These are phyloP conservation scores for Crotalus helleri DNA, from an alignment of 2,113 vertebrate species.

Conservation along the genomic window DNA sequence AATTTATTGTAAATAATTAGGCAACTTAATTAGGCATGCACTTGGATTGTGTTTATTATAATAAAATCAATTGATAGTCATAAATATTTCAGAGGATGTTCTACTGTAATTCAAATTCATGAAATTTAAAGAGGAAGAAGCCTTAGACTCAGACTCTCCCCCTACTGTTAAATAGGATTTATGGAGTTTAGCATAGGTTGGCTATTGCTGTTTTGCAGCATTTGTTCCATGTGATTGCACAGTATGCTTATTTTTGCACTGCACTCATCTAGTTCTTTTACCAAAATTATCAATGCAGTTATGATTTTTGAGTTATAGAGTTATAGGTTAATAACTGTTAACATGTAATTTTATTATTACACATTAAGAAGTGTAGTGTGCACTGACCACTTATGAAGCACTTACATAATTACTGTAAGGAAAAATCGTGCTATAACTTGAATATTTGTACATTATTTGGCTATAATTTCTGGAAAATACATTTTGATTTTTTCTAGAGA, in stretches of 20 bases:
- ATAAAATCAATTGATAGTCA: constrained; percentile 59
- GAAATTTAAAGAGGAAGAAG: background rate
- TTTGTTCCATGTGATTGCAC: background rate
- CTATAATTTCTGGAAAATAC: background rate
- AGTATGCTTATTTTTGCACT: background rate
- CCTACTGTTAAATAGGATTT: constrained; percentile 27
- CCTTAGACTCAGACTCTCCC: constrained; percentile 22
- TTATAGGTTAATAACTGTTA: background rate
- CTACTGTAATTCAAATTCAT: constrained; percentile 39
- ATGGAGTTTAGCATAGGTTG: constrained; percentile 18
- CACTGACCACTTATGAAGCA: background rate
- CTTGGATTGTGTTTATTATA: constrained; percentile 47
- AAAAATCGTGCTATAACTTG: background rate
- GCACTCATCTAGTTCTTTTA: background rate
- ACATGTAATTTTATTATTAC: background rate
- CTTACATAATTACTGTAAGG: background rate
- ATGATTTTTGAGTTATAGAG: background rate
- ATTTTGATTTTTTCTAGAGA: background rate
- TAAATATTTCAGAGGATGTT: constrained; percentile 57
- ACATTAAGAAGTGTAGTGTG: background rate
- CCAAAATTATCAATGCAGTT: background rate
- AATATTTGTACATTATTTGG: background rate
- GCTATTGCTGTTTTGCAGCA: background rate
- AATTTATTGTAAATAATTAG: constrained; percentile 39
- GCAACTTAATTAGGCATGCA: constrained; percentile 58